These are phyloP conservation scores for Arctocebus calabarensis DNA, from an alignment of 2,797 vertebrate genomes.

Conservation along the genomic window DNA sequence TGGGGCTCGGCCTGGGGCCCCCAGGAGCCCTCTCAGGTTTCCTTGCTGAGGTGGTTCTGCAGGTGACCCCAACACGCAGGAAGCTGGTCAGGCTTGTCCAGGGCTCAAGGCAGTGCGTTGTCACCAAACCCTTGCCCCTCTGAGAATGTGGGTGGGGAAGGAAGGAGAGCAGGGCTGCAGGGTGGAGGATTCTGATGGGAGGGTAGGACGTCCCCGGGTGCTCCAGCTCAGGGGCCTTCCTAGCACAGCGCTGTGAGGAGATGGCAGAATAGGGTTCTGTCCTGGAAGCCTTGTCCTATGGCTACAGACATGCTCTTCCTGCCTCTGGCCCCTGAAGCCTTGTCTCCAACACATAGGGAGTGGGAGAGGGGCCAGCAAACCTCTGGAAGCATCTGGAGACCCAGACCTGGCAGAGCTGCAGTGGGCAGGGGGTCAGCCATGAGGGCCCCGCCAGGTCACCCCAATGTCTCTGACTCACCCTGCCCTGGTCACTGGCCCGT, in stretches of 20 bases:
- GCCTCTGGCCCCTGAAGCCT: neutral
- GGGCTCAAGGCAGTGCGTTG: neutral
- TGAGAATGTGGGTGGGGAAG: neutral
- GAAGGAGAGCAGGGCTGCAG: rapidly evolving
- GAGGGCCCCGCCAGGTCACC: neutral
- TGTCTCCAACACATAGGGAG: neutral
- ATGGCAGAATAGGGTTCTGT: rapidly evolving
- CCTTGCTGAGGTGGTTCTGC: neutral
- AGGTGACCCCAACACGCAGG: no score
- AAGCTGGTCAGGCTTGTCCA: neutral
- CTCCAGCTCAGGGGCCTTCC: neutral
- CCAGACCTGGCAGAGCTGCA: rapidly evolving
- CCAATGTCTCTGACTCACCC: neutral
- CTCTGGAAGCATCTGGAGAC: neutral
- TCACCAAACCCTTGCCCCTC: neutral
- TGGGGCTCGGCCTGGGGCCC: rapidly evolving
- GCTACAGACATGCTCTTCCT: neutral
- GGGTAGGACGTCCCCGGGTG: neutral
- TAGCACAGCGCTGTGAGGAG: rapidly evolving
- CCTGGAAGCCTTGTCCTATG: neutral
- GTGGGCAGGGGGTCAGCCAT: no score
- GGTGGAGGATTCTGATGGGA: neutral
- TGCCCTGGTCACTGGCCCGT: neutral
- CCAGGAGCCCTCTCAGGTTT: no score
- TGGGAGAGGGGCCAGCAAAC: neutral